Base-by-base conservation (phyloP, 2,797 vertebrate genomes). In the Paramormyrops hopkinsi region DNA sequence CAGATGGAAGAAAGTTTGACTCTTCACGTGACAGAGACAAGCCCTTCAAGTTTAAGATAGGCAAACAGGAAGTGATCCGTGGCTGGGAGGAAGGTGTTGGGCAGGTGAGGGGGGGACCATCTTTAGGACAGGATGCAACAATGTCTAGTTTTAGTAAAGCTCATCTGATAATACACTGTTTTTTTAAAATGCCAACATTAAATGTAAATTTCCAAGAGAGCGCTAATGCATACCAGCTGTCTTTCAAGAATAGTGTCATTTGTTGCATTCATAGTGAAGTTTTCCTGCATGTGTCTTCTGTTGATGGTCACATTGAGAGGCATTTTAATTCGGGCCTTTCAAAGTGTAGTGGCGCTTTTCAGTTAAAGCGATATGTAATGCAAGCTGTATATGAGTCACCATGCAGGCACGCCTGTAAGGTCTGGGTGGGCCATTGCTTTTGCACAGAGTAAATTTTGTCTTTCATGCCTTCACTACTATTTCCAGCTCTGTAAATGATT, bases 31-130 rank as follows among this genome's bases (percentile, higher is more conserved):
- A 96, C 92, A 95, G 98, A 92, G 96, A 95, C 90, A 97, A 96
- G 92, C 97, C 98, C 0, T 99, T 99, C 94, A 97, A 96, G 92
- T 98, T 99, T 88, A 96, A 95, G 93, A 96, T 98, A 65, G 98
- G 98, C 88, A 95, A 96, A 93, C 95, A 97, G 94, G 97, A 98
- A 92, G 98, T 99, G 90, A 99, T 99, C 91, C 96, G 97, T 2
- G 98, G 98, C 91, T 99, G 98, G 98, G 98, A 99, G 73, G 98
- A 98, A 96, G 98, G 98, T 88, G 96, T 99, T 0, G 96, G 95
- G 86, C 97, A 97, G 97, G 98, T 98, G 91, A 93, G 76, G 25
- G 29, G 19, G 41, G 7, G 14, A 9, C 11, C 33, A 41, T 76
- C 14, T 76, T 76, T 37, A 2, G 33, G 33, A 7, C 5, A 19